A percentile compares a stretch with the other conserved stretches of the same genome.
phyloP scores from a whole-genome alignment of 1,140 invertebrate species.

The Hypothenemus hampei region DNA sequence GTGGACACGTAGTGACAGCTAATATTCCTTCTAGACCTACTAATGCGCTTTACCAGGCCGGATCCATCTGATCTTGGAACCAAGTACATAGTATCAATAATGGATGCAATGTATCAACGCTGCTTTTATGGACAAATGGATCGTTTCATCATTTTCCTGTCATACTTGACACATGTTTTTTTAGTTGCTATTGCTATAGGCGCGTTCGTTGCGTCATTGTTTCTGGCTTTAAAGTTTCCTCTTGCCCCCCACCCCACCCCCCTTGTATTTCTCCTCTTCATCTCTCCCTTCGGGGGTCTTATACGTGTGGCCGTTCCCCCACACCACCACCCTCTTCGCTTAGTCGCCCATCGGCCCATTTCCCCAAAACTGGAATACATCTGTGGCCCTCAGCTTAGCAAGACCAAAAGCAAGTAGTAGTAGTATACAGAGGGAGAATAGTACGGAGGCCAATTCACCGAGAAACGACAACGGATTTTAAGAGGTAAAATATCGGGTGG shows the following conservation, averaged over 20 bases:
- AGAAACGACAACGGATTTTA: not conserved
- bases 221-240: conserved; percentile 28
- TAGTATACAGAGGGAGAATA: not conserved
- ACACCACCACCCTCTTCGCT: not conserved
- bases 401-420: conserved; percentile 18
- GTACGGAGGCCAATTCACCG: not conserved
- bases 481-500: not conserved
- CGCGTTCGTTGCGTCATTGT: no score
- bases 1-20: no score
- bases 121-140: no score
- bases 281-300: no score
- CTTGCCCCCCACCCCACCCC: conserved; percentile 17
- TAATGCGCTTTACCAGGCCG: no score
- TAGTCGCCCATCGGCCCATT: conserved; percentile 3
- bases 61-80: no score
- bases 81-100: no score
- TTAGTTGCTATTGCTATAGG: no score
- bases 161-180: no score
- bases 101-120: no score
- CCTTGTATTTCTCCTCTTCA: not conserved
- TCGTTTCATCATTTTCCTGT: no score
- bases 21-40: no score
- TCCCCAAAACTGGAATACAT: conserved; percentile 22
- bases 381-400: conserved; percentile 38
- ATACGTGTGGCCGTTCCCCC: not conserved